Conservation (phyloP, 1,140 invertebrate genomes). For the Bombus ignitus region DNA sequence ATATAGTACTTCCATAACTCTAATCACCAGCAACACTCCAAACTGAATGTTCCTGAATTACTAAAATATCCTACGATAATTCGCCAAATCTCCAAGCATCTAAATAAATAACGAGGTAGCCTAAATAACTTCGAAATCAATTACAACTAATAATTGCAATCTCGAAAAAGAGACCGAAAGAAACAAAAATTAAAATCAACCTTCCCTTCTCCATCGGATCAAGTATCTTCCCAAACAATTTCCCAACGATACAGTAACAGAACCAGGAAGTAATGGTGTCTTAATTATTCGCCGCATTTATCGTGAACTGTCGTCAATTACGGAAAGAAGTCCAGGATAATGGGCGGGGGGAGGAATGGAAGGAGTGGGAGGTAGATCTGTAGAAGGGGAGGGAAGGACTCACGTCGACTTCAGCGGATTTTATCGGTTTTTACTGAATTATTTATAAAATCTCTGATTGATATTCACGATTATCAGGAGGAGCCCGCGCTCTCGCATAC, state of each 20-base stretch:
- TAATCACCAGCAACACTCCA: no score
- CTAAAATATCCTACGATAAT: no score
- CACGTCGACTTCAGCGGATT: slow-evolving; percentile 9
- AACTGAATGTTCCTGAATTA: no score
- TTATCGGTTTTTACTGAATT: slow-evolving; percentile 42
- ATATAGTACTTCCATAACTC: no score
- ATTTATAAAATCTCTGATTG: slow-evolving; percentile 47
- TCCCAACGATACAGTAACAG: neutral
- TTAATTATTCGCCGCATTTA: slow-evolving; percentile 51
- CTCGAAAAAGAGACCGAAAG: neutral
- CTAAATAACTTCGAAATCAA: neutral
- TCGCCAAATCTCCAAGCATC: no score
- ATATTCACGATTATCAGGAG: slow-evolving; percentile 43
- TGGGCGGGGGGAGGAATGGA: neutral
- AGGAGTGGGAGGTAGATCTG: neutral
- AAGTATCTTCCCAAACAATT: neutral
- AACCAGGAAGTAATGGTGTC: slow-evolving; percentile 31
- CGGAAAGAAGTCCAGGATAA: slow-evolving; percentile 21
- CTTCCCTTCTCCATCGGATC: neutral
- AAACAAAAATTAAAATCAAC: neutral
- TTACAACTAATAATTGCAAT: no score
- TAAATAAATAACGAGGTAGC: no score
- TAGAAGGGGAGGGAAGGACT: neutral
- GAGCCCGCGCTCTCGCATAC: slow-evolving; percentile 36
- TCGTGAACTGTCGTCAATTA: slow-evolving; percentile 35